A percentile compares a stretch with the other conserved stretches of the same genome.
Conservation (phyloP, 2,113 vertebrate genomes). For the Bubalus kerabau region DNA sequence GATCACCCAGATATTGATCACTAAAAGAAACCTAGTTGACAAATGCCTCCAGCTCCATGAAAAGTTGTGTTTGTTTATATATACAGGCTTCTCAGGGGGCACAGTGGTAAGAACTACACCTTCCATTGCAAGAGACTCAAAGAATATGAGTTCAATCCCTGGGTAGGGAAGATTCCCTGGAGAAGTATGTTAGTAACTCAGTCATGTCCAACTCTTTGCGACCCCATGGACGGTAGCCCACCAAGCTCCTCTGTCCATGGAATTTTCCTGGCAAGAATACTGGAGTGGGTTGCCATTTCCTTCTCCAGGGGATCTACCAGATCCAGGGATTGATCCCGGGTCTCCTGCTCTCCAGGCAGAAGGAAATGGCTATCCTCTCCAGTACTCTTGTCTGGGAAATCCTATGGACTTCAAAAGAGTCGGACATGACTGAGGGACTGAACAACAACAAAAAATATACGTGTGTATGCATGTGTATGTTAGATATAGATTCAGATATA, state of each 20-base stretch:
- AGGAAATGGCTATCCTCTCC: background rate
- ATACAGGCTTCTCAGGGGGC: background rate
- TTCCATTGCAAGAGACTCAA: background rate
- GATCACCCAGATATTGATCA: background rate
- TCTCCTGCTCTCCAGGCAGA: background rate
- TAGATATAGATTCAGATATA: background rate
- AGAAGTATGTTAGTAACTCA: background rate
- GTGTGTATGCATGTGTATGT: rapidly evolving
- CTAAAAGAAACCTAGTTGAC: background rate
- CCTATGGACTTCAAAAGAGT: background rate
- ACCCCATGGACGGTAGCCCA: rapidly evolving
- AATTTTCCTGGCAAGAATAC: background rate
- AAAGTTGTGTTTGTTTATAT: background rate
- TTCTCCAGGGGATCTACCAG: background rate
- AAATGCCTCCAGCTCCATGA: background rate
- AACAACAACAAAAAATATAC: background rate
- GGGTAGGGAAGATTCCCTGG: background rate
- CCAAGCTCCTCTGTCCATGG: background rate
- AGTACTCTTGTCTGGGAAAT: background rate
- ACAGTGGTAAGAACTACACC: background rate
- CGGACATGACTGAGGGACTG: background rate
- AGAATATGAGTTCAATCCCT: background rate
- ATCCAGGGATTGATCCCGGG: background rate
- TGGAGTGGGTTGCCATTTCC: background rate
- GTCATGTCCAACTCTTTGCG: rapidly evolving